Conservation (phyloP, 1,140 invertebrate genomes). For the Thaumetopoea pityocampa region DNA sequence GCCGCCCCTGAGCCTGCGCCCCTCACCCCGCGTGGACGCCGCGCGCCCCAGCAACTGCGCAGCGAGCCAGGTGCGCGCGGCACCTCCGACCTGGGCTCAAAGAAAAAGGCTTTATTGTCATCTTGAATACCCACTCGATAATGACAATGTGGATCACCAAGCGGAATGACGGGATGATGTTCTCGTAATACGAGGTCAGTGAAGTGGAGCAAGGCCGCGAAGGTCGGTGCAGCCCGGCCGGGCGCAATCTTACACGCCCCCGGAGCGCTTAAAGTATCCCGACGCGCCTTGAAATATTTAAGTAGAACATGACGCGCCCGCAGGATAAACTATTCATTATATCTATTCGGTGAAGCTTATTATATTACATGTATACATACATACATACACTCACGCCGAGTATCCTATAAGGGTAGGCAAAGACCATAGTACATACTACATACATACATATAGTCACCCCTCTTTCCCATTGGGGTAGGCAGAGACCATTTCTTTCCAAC, state of each 20-base stretch:
- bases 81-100: slow-evolving; percentile 48
- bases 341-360: slow-evolving; percentile 10
- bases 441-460: too few species aligned
- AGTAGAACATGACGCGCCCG: slow-evolving; percentile 1
- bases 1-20: slow-evolving; percentile 27
- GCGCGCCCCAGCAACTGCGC: slow-evolving; percentile 37
- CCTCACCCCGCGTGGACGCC: slow-evolving; percentile 14
- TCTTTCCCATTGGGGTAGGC: too few species aligned
- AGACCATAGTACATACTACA: too few species aligned
- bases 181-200: slow-evolving; percentile 7
- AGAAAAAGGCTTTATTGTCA: slow-evolving; percentile 44
- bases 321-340: slow-evolving; percentile 14
- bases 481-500: too few species aligned
- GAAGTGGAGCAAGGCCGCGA: slow-evolving; percentile 49
- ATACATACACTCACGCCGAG: too few species aligned
- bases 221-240: slow-evolving; percentile 54
- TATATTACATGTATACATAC: slow-evolving; percentile 7
- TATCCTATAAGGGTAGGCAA: too few species aligned
- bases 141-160: background rate
- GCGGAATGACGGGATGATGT: background rate
- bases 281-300: slow-evolving; percentile 10
- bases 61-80: slow-evolving; percentile 55
- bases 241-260: slow-evolving; percentile 37
- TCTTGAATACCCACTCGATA: slow-evolving; percentile 20
- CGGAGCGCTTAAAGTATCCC: slow-evolving; percentile 20